Percentiles rank a stretch among this genome's conserved stretches.
Evolutionary conservation across 2,797 vertebrate genomes (phyloP).

Genomic region (Phrynocephalus forsythii): DNA sequence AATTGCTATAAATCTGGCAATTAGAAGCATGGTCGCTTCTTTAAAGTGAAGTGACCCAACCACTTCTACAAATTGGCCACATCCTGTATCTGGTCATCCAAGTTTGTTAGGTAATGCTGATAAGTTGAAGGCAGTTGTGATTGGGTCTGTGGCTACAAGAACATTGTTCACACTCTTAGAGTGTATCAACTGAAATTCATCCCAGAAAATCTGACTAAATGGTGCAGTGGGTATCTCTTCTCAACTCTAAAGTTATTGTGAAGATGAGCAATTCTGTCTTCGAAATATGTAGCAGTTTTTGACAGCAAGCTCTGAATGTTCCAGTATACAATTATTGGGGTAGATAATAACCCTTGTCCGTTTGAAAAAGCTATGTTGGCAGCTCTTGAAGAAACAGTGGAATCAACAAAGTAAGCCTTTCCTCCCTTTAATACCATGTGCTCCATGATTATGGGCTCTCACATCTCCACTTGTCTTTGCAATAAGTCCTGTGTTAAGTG

Average conservation of each 20-base stretch:
- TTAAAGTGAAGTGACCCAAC: neutral
- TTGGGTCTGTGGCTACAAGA: neutral
- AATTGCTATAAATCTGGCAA: neutral
- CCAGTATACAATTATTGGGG: too few relatives aligned
- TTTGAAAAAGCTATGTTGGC: too few relatives aligned
- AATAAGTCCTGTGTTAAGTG: neutral
- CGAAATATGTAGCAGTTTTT: neutral
- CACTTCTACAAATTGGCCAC: neutral
- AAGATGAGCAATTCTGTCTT: neutral
- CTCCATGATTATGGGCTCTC: neutral
- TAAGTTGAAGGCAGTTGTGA: neutral
- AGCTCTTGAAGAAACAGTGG: neutral
- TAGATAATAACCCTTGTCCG: neutral
- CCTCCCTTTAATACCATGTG: neutral
- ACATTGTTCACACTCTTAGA: neutral
- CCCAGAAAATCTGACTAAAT: neutral
- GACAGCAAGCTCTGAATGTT: too few relatives aligned
- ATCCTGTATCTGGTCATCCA: neutral
- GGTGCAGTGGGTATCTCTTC: neutral
- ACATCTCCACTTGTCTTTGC: neutral
- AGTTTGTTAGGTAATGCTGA: neutral
- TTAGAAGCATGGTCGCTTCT: neutral
- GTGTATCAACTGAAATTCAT: neutral
- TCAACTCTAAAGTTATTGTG: neutral
- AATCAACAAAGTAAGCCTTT: neutral